Conservation (phyloP, 2,888 invertebrate genomes). For the Andrena marginata region DNA sequence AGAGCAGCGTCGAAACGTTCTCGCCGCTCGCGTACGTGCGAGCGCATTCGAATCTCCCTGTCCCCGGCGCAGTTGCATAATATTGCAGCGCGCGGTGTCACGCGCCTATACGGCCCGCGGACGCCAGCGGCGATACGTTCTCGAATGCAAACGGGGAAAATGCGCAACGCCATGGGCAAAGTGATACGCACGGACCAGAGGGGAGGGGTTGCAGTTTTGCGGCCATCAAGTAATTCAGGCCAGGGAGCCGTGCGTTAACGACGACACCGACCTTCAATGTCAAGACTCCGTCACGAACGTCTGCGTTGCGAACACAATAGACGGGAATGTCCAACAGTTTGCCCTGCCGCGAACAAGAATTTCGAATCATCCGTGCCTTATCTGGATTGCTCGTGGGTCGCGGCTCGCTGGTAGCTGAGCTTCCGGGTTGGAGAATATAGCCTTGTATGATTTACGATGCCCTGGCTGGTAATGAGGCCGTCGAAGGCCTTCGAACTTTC, state of each 20-base stretch:
- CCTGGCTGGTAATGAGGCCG: not conserved
- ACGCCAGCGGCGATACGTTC: constrained; percentile 16
- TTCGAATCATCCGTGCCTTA: not conserved
- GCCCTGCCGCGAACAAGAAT: not conserved
- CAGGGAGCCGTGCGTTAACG: constrained; percentile 27
- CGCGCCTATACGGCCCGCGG: constrained; percentile 26
- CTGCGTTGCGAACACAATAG: constrained; percentile 3
- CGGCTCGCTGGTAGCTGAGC: not conserved
- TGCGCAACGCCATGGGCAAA: constrained; percentile 1
- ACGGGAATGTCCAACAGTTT: not conserved
- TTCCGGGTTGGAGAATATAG: constrained; percentile 2
- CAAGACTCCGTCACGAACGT: constrained; percentile 27
- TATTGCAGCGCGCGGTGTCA: constrained; percentile 29
- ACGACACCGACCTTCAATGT: constrained; percentile 40
- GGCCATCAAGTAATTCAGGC: constrained; percentile 48
- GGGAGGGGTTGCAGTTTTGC: not conserved
- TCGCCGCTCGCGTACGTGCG: constrained; percentile 23
- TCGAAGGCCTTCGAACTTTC: too few species aligned
- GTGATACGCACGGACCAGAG: not conserved
- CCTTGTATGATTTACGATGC: not conserved
- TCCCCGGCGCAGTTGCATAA: constrained; percentile 48
- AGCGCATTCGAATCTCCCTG: constrained; percentile 44
- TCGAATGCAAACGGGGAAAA: constrained; percentile 39
- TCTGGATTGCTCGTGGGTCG: not conserved
- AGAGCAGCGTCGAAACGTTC: constrained; percentile 4